Conservation (phyloP, 2,888 invertebrate species). For the Chaetoderma sp. region DNA sequence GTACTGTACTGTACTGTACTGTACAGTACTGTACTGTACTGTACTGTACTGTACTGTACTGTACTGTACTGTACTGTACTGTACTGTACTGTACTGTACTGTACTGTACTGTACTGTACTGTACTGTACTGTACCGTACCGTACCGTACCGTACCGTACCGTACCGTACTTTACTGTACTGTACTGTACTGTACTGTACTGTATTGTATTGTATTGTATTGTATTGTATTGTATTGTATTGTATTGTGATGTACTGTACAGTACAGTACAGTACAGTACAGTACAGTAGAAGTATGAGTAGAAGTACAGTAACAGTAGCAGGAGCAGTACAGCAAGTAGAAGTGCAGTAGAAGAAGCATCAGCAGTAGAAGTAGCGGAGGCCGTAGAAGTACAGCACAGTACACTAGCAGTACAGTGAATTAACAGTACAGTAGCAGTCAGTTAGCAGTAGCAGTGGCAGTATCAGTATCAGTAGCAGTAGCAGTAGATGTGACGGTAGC, state of each 20-base stretch:
- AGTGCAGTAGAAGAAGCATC: too few relatives aligned
- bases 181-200: conserved; percentile 28
- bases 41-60: conserved; percentile 29
- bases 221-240: conserved; percentile 27
- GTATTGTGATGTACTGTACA: conserved; percentile 25
- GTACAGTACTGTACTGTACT: conserved; percentile 25
- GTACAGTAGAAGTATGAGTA: too few relatives aligned
- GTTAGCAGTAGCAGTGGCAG: too few relatives aligned
- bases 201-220: conserved; percentile 19
- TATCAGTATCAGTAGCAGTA: too few relatives aligned
- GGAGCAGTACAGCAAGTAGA: too few relatives aligned
- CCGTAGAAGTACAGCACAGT: too few relatives aligned
- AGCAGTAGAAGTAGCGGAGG: too few relatives aligned
- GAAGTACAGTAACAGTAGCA: too few relatives aligned
- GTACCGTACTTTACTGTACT: too few relatives aligned
- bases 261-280: conserved; percentile 30
- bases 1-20: conserved; percentile 25
- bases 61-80: conserved; percentile 29
- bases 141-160: conserved; percentile 21
- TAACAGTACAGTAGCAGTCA: too few relatives aligned
- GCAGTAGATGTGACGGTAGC: too few relatives aligned
- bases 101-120: conserved; percentile 29
- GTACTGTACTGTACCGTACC: conserved; percentile 22
- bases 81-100: conserved; percentile 30
- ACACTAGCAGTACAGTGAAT: too few relatives aligned